Evolutionary conservation across 2,113 vertebrate species (phyloP).

Genomic region (Prionailurus bengalensis): DNA sequence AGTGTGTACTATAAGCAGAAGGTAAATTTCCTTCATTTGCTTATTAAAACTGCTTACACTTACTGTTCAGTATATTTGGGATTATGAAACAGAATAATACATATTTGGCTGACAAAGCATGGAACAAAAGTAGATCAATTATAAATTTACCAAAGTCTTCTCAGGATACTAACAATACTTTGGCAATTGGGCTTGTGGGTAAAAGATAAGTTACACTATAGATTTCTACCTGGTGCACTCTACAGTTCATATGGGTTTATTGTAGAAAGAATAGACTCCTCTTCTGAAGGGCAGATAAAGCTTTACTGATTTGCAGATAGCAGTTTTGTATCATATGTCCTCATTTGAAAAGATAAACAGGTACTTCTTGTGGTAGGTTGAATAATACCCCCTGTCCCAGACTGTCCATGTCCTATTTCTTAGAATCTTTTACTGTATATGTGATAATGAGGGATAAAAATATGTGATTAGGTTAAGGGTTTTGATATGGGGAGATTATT

Average conservation of each 20-base stretch:
- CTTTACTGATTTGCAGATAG: background rate
- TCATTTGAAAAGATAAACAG: background rate
- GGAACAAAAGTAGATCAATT: background rate
- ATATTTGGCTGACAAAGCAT: background rate
- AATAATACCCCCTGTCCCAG: background rate
- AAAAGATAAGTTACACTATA: background rate
- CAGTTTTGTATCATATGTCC: background rate
- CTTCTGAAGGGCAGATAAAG: background rate
- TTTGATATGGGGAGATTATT: background rate
- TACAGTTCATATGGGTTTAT: background rate
- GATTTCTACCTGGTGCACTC: background rate
- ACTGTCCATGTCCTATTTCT: background rate
- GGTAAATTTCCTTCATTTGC: conserved; percentile 12
- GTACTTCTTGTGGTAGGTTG: background rate
- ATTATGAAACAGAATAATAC: background rate
- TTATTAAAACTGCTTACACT: background rate
- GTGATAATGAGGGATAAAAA: background rate
- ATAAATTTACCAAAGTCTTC: background rate
- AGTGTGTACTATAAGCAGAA: background rate
- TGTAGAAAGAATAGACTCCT: background rate
- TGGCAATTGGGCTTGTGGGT: background rate
- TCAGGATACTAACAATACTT: background rate
- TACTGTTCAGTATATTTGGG: conserved; percentile 37
- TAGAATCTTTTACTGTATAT: background rate
- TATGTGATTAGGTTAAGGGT: background rate